These are phyloP conservation scores for Stratiolaelaps scimitus DNA, from an alignment of 1,140 invertebrate genomes.

Conservation along the genomic window DNA sequence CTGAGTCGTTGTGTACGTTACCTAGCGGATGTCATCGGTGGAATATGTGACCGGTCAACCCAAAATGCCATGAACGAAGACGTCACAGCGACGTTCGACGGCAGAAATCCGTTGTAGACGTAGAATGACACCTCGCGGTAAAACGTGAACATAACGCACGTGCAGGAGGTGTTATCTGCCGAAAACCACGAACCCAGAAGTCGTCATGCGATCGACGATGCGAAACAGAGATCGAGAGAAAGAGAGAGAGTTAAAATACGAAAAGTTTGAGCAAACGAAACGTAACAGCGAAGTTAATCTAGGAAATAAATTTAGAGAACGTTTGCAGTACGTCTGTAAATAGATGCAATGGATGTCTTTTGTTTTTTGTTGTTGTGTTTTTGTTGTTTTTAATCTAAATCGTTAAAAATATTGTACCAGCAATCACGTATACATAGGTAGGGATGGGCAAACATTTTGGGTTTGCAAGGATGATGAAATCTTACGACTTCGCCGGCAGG, in stretches of 20 bases:
- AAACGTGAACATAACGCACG: neutral
- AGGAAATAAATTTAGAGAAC: too few relatives aligned
- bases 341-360: too few relatives aligned
- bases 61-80: slow-evolving; percentile 21
- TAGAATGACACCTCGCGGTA: slow-evolving; percentile 14
- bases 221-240: too few relatives aligned
- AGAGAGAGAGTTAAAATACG: too few relatives aligned
- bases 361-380: too few relatives aligned
- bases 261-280: too few relatives aligned
- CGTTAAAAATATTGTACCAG: neutral
- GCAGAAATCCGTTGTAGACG: slow-evolving; percentile 11
- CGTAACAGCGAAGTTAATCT: too few relatives aligned
- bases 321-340: too few relatives aligned
- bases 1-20: too few relatives aligned
- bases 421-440: neutral
- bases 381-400: neutral
- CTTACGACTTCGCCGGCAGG: neutral
- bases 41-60: neutral
- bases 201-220: too few relatives aligned
- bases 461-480: neutral
- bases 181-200: too few relatives aligned
- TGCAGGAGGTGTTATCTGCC: neutral
- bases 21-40: neutral
- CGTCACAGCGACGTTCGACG: slow-evolving; percentile 1
- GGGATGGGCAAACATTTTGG: neutral